Base-by-base conservation (phyloP, 2,113 vertebrate genomes). In the Galeopterus variegatus region DNA sequence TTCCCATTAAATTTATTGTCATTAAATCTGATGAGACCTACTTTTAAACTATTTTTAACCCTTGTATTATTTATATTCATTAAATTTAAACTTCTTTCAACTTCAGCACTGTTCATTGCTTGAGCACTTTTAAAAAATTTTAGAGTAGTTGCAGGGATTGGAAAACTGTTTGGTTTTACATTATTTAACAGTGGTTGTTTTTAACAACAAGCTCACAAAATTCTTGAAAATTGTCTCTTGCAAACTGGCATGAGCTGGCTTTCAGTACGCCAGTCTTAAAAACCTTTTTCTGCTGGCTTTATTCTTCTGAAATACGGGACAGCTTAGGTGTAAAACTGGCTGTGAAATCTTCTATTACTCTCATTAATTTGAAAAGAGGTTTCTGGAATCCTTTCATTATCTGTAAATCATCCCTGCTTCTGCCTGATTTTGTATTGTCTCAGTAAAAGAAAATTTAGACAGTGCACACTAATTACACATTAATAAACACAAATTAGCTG, bases 401-500 rank as follows among this genome's bases (percentile, higher is more conserved):
- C 26, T 41, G 15, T 81, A 93, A 97, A 72, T 23, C 76, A 95
- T 77, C 72, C 96, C 92, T 70, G 83, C 60, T 94, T 87, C 89
- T 91, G 82, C 91, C 62, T 84, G 33, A 67, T 79, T 97, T 82
- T 33, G 52, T 79, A 50, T 90, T 84, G 85, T 93, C 88, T 84
- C 76, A 83, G 81, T 76, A 88, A 94, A 48, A 90, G 93, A 95
- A 93, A 97, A 97, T 60, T 75, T 10, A 82, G 95, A 94, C 45
- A 26, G 26, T 82, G 48, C 75, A 72, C 33, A 50, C 67, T 96
- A 98, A 98, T 84, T 64, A 69, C 31, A 81, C 75, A 31, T 94
- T 97, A 97, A 96, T 82, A 92, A 97, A 86, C 17, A 33, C 88
- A 45, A 81, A 96, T 97, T 96, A 97, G 56, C 75, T 67, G 72